A percentile compares a stretch with the other conserved stretches of the same genome.
Evolutionary conservation across 2,113 vertebrate species (phyloP).

Genomic region (human (Homo sapiens)): DNA sequence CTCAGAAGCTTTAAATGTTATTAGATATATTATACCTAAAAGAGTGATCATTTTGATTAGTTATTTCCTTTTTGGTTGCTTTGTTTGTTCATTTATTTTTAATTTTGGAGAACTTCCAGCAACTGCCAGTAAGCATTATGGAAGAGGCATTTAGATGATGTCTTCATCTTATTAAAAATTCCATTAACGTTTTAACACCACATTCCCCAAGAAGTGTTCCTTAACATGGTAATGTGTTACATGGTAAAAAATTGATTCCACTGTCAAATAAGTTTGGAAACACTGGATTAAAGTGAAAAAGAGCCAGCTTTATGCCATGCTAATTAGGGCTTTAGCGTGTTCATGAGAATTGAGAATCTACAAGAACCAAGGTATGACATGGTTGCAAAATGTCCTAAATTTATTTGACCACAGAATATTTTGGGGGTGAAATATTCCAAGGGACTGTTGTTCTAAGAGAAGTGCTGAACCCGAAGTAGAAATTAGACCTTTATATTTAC

Average conservation of each 20-base stretch:
- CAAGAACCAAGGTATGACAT: background rate
- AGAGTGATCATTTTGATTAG: background rate
- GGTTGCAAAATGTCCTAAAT: background rate
- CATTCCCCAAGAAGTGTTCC: constrained; percentile 10
- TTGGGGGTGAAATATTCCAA: background rate
- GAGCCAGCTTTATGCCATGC: background rate
- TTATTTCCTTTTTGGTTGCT: background rate
- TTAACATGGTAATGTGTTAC: constrained; percentile 6
- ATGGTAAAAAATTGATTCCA: constrained; percentile 16
- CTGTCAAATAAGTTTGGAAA: constrained; percentile 33
- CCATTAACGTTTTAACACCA: background rate
- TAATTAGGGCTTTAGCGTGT: constrained; percentile 9
- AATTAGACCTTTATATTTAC: background rate
- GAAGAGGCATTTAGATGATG: background rate
- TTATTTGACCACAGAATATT: background rate
- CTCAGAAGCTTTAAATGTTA: background rate
- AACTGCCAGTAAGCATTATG: constrained; percentile 39
- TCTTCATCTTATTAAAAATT: constrained; percentile 39
- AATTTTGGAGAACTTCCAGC: constrained; percentile 30
- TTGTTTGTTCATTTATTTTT: background rate
- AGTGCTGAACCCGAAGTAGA: background rate
- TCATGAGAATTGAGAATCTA: constrained; percentile 9
- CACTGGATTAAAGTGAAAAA: constrained; percentile 31
- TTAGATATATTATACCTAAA: background rate
- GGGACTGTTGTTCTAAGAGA: background rate